These are phyloP conservation scores for Pyrochroa serraticornis DNA, from an alignment of 2,888 invertebrate species.

Conservation along the genomic window DNA sequence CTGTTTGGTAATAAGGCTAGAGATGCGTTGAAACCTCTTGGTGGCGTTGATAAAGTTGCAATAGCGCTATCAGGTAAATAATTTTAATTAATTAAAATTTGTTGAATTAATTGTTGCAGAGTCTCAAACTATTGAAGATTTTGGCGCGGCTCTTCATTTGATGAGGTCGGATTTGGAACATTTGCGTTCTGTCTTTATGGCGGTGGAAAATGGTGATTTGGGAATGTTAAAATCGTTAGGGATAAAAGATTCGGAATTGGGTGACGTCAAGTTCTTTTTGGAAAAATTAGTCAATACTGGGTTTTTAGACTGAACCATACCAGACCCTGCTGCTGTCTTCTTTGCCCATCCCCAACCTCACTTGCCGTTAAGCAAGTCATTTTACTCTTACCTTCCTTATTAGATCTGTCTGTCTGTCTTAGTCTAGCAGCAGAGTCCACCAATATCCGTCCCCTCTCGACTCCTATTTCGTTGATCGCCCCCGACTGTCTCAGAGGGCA, in stretches of 20 bases:
- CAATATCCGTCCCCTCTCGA: slow-evolving; percentile 47
- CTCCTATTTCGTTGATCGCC: slow-evolving; percentile 13
- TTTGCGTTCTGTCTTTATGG: slow-evolving; percentile 92
- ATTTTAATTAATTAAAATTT: slow-evolving; percentile 6
- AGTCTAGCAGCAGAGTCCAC: slow-evolving; percentile 56
- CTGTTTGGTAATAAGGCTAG: slow-evolving; percentile 94
- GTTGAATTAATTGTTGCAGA: slow-evolving; percentile 62
- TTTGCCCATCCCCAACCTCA: slow-evolving; percentile 69
- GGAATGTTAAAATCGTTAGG: slow-evolving; percentile 93
- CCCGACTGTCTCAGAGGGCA: slow-evolving; percentile 50
- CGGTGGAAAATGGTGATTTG: slow-evolving; percentile 92
- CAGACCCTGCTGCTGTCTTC: slow-evolving; percentile 65
- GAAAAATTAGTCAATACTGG: slow-evolving; percentile 95
- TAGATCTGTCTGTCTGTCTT: slow-evolving; percentile 39
- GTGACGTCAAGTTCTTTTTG: slow-evolving; percentile 94
- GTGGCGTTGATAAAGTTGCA: slow-evolving; percentile 94
- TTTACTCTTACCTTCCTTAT: slow-evolving; percentile 65
- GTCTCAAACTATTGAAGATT: slow-evolving; percentile 94
- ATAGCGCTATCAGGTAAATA: slow-evolving; percentile 86
- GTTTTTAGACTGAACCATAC: slow-evolving; percentile 82
- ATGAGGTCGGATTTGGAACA: slow-evolving; percentile 91
- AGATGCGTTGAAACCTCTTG: slow-evolving; percentile 88
- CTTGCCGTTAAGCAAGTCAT: slow-evolving; percentile 73
- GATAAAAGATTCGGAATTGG: slow-evolving; percentile 93
- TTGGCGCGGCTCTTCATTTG: slow-evolving; percentile 84